Conservation (phyloP, 2,888 invertebrate species). For the Agonopterix heracliana region DNA sequence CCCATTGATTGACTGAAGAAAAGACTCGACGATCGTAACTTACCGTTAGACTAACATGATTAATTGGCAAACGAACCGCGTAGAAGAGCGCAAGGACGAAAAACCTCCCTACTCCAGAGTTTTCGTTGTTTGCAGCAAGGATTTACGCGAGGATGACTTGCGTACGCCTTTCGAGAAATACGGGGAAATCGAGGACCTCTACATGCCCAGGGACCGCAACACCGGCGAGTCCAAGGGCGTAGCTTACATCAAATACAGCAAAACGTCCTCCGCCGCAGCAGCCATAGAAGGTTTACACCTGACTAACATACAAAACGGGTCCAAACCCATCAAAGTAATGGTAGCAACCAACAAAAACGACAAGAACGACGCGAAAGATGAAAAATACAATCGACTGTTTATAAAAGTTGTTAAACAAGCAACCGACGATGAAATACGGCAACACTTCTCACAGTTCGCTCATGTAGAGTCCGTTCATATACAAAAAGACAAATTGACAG, state of each 20-base stretch:
- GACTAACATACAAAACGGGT: slow-evolving; percentile 81
- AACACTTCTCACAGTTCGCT: slow-evolving; percentile 93
- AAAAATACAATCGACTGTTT: slow-evolving; percentile 83
- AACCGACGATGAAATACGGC: slow-evolving; percentile 84
- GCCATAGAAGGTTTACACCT: slow-evolving; percentile 93
- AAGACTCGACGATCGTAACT: neutral
- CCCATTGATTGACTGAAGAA: neutral
- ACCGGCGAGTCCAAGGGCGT: slow-evolving; percentile 93
- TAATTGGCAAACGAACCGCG: slow-evolving; percentile 12
- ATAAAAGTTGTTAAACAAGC: slow-evolving; percentile 89
- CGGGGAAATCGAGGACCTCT: slow-evolving; percentile 91
- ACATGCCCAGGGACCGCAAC: slow-evolving; percentile 89
- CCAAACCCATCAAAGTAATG: slow-evolving; percentile 91
- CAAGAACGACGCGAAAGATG: slow-evolving; percentile 33
- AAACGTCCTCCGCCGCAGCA: slow-evolving; percentile 92
- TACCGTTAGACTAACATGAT: slow-evolving; percentile 1
- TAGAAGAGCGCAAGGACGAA: slow-evolving; percentile 63
- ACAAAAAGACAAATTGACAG: slow-evolving; percentile 86
- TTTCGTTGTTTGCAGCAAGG: slow-evolving; percentile 91
- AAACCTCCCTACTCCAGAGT: slow-evolving; percentile 91
- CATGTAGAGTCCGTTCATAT: slow-evolving; percentile 84
- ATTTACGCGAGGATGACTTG: slow-evolving; percentile 81
- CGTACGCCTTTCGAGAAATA: slow-evolving; percentile 85
- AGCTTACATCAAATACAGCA: slow-evolving; percentile 92
- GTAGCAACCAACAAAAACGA: slow-evolving; percentile 80